Evolutionary conservation across 2,797 vertebrate species (phyloP).

Genomic region (Chrysocyon brachyurus): DNA sequence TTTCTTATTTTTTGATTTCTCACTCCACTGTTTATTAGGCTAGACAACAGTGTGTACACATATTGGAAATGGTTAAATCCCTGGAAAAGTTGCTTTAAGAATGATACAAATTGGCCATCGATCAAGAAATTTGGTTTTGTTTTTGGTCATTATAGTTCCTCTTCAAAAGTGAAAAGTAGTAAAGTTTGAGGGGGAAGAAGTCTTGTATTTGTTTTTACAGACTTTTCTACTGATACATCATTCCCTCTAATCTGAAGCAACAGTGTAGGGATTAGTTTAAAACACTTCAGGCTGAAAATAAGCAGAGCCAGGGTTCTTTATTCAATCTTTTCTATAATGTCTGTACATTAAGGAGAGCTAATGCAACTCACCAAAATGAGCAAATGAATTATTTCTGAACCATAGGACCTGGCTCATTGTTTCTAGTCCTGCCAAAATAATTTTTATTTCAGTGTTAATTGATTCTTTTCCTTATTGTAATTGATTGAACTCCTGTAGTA

Average conservation of each 20-base stretch:
- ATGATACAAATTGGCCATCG: background rate
- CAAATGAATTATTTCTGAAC: background rate
- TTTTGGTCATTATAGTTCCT: background rate
- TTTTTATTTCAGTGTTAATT: constrained; percentile 38
- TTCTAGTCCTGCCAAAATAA: background rate
- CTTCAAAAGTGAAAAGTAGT: background rate
- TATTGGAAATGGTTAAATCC: background rate
- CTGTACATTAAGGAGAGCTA: background rate
- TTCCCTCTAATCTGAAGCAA: background rate
- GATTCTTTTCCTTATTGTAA: constrained; percentile 4
- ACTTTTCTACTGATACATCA: background rate
- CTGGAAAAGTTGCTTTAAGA: background rate
- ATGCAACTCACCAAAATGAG: background rate
- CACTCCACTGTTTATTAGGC: background rate
- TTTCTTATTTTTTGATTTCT: background rate
- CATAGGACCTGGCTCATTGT: background rate
- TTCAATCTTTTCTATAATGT: background rate
- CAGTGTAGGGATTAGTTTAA: background rate
- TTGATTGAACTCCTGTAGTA: background rate
- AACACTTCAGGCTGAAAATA: background rate
- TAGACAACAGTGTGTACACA: background rate
- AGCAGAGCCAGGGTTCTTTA: background rate
- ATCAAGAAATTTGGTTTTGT: background rate
- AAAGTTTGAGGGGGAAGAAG: background rate
- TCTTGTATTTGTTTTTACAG: background rate